phyloP scores from a whole-genome alignment of 1,140 invertebrate genomes.

The Cyrtorhinus lividipennis region DNA sequence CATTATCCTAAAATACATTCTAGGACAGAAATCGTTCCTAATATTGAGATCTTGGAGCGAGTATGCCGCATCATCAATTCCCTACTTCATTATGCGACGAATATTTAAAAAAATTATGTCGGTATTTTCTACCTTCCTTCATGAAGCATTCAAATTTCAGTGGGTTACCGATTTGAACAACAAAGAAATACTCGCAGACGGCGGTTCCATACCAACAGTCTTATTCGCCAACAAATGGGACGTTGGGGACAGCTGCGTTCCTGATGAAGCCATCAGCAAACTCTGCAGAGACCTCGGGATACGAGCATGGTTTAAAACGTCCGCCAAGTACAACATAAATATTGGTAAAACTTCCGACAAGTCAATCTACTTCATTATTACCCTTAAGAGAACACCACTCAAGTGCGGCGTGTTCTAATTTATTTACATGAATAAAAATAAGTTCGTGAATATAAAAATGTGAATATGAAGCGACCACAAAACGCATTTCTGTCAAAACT shows the following conservation, averaged over 20 bases:
- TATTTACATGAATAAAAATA: neutral
- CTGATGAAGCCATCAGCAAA: slow-evolving; percentile 34
- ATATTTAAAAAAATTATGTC: no score
- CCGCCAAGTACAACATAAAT: slow-evolving; percentile 72
- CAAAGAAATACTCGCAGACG: slow-evolving; percentile 61
- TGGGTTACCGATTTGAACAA: slow-evolving; percentile 48
- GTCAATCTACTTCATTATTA: neutral
- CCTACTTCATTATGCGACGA: no score
- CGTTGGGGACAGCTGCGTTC: slow-evolving; percentile 32
- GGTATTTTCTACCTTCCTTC: no score
- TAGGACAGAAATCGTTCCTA: no score
- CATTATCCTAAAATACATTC: no score
- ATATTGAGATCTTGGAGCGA: no score
- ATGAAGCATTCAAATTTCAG: no score
- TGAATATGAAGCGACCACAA: neutral
- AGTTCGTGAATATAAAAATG: neutral
- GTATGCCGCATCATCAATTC: no score
- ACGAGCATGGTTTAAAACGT: slow-evolving; percentile 51
- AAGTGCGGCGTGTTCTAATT: neutral
- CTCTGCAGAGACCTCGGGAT: slow-evolving; percentile 43
- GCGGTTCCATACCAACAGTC: slow-evolving; percentile 56
- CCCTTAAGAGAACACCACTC: neutral
- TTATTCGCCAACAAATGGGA: slow-evolving; percentile 70
- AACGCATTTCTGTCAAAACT: neutral
- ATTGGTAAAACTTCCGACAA: slow-evolving; percentile 44